These are phyloP conservation scores for Microctenopoma steveboyesi DNA, from an alignment of 2,797 vertebrate genomes.

Conservation along the genomic window DNA sequence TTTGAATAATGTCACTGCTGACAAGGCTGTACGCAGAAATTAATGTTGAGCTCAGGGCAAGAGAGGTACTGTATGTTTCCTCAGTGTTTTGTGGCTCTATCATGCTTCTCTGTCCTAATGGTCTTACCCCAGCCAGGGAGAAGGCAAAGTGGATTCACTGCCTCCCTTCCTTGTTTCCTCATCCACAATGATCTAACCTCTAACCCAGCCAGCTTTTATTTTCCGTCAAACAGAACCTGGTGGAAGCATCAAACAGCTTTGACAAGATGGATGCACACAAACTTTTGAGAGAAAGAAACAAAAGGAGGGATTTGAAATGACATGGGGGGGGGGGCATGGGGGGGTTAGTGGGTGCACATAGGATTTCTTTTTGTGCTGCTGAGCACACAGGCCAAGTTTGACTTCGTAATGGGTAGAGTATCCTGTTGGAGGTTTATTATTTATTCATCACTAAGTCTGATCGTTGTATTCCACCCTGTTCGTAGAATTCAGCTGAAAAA, in stretches of 20 bases:
- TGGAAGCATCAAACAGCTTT: slow-evolving; percentile 65
- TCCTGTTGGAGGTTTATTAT: slow-evolving; percentile 24
- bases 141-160: slow-evolving; percentile 70
- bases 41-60: slow-evolving; percentile 92
- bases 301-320: slow-evolving; percentile 63
- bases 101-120: slow-evolving; percentile 78
- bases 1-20: slow-evolving; percentile 98
- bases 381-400: slow-evolving; percentile 18
- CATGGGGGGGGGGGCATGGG: slow-evolving; percentile 15
- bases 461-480: slow-evolving; percentile 62
- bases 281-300: slow-evolving; percentile 61
- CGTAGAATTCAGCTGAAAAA: slow-evolving; percentile 85
- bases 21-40: slow-evolving; percentile 97
- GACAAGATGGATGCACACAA: slow-evolving; percentile 52
- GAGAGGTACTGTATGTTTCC: slow-evolving; percentile 78
- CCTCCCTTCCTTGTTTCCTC: slow-evolving; percentile 66
- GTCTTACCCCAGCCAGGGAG: slow-evolving; percentile 74
- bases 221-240: slow-evolving; percentile 63
- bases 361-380: slow-evolving; percentile 53
- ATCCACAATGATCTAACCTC: slow-evolving; percentile 60
- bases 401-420: slow-evolving; percentile 11
- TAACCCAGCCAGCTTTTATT: slow-evolving; percentile 78
- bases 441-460: slow-evolving; percentile 9
- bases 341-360: slow-evolving; percentile 36
- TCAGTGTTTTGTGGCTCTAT: slow-evolving; percentile 87